These are phyloP conservation scores for Fukomys damarensis DNA, from an alignment of 2,113 vertebrate species.

Conservation along the genomic window DNA sequence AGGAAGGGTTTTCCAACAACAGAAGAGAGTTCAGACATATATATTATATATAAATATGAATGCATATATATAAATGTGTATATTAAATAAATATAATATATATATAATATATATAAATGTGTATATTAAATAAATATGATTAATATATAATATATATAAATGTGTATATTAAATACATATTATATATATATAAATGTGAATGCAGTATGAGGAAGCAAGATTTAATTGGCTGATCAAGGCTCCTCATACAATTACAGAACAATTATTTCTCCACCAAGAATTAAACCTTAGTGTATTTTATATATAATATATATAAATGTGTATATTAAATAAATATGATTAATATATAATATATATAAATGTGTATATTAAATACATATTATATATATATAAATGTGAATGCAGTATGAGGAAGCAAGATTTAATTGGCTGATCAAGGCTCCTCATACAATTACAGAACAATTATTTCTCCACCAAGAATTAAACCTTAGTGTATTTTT, in stretches of 20 bases:
- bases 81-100: no score
- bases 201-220: constrained; percentile 50
- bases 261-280: constrained; percentile 21
- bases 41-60: no score
- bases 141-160: no score
- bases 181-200: not conserved
- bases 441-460: constrained; percentile 24
- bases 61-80: no score
- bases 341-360: no score
- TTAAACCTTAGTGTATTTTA: not conserved
- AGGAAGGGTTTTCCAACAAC: not conserved
- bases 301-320: no score
- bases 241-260: constrained; percentile 24
- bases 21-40: not conserved
- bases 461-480: constrained; percentile 21
- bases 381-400: not conserved
- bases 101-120: no score
- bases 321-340: no score
- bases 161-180: no score
- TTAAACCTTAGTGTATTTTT: not conserved
- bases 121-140: no score
- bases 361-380: no score
- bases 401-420: constrained; percentile 50
- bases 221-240: constrained; percentile 71
- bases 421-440: constrained; percentile 71